These are phyloP conservation scores for Tetheella fluctuosa DNA, from an alignment of 2,888 invertebrate genomes.

Conservation along the genomic window DNA sequence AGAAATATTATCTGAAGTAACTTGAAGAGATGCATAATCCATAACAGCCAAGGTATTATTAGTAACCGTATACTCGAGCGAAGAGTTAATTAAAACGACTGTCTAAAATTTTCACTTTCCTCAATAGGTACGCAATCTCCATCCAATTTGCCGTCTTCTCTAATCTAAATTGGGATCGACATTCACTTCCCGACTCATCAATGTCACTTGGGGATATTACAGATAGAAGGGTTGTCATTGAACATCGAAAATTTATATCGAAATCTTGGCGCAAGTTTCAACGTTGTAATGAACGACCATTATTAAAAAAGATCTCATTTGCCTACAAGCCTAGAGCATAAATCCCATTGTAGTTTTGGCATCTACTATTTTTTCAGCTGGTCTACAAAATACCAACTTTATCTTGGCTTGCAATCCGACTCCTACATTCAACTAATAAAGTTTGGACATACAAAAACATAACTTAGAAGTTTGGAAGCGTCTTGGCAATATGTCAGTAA, in stretches of 20 bases:
- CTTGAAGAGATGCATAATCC: background rate
- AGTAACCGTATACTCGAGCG: background rate
- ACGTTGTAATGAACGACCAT: background rate
- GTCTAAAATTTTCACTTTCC: background rate
- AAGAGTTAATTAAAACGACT: background rate
- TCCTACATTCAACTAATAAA: background rate
- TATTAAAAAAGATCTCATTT: background rate
- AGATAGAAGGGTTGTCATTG: background rate
- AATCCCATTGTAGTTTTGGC: background rate
- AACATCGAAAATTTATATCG: background rate
- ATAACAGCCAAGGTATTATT: background rate
- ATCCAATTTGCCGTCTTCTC: background rate
- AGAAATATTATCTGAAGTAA: background rate
- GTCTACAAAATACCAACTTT: background rate
- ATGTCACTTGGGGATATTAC: background rate
- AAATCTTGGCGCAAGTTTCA: background rate
- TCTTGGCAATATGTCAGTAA: background rate
- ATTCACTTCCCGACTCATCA: background rate
- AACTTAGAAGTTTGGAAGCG: background rate
- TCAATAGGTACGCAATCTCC: background rate
- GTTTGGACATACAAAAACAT: background rate
- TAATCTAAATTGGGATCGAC: background rate
- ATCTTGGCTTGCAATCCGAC: background rate
- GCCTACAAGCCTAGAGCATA: background rate
- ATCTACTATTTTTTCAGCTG: background rate